Conservation (phyloP, 2,797 vertebrate species). For the Myiothlypis coronata region DNA sequence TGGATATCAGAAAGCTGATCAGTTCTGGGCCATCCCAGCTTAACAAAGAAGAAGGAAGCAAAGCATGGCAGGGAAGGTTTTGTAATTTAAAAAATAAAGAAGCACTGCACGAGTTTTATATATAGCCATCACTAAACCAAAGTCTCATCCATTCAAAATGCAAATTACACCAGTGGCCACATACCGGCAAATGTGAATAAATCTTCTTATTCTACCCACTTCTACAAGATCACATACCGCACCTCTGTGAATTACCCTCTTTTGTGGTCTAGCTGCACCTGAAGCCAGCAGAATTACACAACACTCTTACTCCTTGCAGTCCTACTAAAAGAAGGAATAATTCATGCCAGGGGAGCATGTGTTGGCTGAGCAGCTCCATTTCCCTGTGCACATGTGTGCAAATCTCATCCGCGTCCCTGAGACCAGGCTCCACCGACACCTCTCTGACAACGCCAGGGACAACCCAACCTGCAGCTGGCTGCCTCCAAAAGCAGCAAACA, state of each 20-base stretch:
- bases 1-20: neutral
- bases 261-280: neutral
- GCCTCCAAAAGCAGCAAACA: neutral
- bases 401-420: rapidly evolving
- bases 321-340: neutral
- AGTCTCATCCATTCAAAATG: neutral
- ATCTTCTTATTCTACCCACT: neutral
- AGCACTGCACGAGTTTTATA: neutral
- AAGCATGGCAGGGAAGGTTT: neutral
- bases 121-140: neutral
- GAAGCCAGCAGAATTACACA: neutral
- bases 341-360: rapidly evolving
- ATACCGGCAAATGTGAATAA: neutral
- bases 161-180: neutral
- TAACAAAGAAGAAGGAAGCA: neutral
- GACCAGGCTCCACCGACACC: rapidly evolving
- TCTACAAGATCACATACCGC: rapidly evolving
- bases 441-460: rapidly evolving
- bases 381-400: neutral
- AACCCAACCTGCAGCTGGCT: neutral
- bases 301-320: neutral
- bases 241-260: neutral
- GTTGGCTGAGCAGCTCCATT: neutral
- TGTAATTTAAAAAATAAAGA: neutral
- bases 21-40: neutral